phyloP scores from a whole-genome alignment of 2,113 vertebrate genomes.

The Ictalurus furcatus region DNA sequence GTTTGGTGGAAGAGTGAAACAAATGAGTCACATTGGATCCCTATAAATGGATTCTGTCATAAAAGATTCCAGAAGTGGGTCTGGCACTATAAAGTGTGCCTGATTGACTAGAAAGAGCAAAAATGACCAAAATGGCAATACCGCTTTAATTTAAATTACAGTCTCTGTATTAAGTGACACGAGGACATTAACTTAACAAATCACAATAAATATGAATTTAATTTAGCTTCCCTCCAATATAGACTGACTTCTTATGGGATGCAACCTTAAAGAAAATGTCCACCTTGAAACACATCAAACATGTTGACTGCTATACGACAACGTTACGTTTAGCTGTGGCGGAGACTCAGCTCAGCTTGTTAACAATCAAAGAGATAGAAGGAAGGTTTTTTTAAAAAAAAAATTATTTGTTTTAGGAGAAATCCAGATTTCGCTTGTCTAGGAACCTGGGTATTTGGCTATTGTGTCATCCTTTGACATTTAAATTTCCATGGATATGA shows the following conservation, averaged over 20 bases:
- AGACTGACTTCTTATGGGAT: background rate
- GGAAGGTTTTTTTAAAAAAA: too few species aligned
- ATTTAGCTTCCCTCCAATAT: background rate
- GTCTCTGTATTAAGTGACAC: background rate
- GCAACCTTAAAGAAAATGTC: background rate
- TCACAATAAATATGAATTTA: background rate
- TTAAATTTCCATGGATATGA: background rate
- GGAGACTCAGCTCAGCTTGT: background rate
- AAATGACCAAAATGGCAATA: background rate
- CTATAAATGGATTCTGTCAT: constrained; percentile 2
- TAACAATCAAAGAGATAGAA: background rate
- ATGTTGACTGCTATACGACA: background rate
- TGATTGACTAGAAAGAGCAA: background rate
- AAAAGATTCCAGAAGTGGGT: background rate
- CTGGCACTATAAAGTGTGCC: background rate
- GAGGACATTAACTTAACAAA: background rate
- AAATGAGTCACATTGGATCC: background rate
- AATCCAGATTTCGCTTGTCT: background rate
- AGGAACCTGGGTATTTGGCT: background rate
- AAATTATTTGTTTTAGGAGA: background rate
- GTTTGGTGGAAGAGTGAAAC: background rate
- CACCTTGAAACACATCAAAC: background rate
- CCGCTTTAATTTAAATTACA: background rate
- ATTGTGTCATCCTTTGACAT: background rate
- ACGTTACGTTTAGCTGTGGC: background rate